Evolutionary conservation across 2,888 invertebrate species (phyloP).

Genomic region (Tromatobia lineatoria): DNA sequence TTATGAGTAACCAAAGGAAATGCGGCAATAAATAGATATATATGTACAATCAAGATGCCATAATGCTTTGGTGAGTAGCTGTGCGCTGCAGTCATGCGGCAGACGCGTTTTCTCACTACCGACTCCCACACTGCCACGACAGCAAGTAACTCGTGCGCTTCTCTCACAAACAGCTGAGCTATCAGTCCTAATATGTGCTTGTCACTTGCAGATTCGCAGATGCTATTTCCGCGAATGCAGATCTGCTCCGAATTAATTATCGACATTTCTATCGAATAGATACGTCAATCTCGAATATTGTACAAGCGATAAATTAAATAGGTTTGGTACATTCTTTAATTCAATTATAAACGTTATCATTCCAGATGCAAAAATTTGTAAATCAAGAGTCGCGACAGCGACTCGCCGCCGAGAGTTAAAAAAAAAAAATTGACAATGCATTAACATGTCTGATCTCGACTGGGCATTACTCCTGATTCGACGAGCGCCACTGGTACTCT

Average conservation of each 20-base stretch:
- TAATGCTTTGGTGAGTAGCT: constrained; percentile 29
- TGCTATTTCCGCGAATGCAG: not conserved
- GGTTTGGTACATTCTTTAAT: too few relatives aligned
- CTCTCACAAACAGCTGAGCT: not conserved
- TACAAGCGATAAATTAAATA: too few relatives aligned
- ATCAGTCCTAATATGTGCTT: not conserved
- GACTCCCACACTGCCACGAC: not conserved
- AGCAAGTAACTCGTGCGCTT: not conserved
- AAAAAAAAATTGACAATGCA: too few relatives aligned
- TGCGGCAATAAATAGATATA: constrained; percentile 49
- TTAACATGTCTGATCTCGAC: too few relatives aligned
- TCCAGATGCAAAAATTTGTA: too few relatives aligned
- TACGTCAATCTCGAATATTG: not conserved
- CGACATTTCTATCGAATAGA: too few relatives aligned
- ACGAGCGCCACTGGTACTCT: too few relatives aligned
- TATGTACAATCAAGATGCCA: constrained; percentile 46
- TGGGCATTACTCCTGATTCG: too few relatives aligned
- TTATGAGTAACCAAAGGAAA: constrained; percentile 42
- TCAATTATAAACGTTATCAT: too few relatives aligned
- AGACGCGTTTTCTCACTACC: constrained; percentile 19
- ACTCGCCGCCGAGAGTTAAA: too few relatives aligned
- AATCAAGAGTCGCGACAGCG: too few relatives aligned
- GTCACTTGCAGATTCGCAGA: not conserved
- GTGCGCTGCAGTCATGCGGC: constrained; percentile 44
- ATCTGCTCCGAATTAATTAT: too few relatives aligned